These are phyloP conservation scores for Eretmocerus hayati DNA, from an alignment of 2,888 invertebrate genomes.

Conservation along the genomic window DNA sequence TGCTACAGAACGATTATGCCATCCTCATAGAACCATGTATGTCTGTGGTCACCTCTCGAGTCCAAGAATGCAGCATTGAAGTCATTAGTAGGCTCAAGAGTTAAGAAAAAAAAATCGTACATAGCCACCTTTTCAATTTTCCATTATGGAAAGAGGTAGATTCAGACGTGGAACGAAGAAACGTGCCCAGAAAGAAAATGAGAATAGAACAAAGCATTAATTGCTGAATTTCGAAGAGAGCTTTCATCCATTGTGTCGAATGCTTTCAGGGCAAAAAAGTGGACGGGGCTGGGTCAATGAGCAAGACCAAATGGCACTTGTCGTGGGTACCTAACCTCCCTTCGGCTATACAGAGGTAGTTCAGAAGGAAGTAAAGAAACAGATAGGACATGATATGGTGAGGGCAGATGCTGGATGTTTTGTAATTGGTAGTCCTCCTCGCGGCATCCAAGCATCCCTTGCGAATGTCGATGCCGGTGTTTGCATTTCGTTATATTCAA, in stretches of 20 bases:
- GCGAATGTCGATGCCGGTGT: conserved; percentile 36
- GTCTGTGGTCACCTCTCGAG: too few species aligned
- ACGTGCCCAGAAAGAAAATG: not conserved
- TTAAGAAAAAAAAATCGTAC: too few species aligned
- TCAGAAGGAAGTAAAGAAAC: conserved; percentile 12
- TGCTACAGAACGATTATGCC: too few species aligned
- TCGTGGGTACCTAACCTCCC: conserved; percentile 9
- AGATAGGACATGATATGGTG: conserved; percentile 10
- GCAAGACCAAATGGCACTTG: conserved; percentile 23
- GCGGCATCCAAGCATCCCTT: conserved; percentile 27
- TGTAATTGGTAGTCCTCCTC: conserved; percentile 20
- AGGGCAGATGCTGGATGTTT: too few species aligned
- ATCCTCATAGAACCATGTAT: too few species aligned
- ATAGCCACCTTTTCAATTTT: not conserved
- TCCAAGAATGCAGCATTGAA: too few species aligned
- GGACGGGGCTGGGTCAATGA: conserved; percentile 19
- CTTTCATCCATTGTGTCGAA: conserved; percentile 1
- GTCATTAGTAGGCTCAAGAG: too few species aligned
- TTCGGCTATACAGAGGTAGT: conserved; percentile 17
- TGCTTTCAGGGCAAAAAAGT: conserved; percentile 1
- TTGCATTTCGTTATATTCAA: conserved; percentile 47
- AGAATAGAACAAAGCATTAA: conserved; percentile 13
- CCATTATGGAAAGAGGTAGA: not conserved
- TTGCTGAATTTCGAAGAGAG: conserved; percentile 20
- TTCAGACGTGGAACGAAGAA: not conserved